Evolutionary conservation across 1,140 invertebrate genomes (phyloP).

Genomic region (Lepidurus packardi): DNA sequence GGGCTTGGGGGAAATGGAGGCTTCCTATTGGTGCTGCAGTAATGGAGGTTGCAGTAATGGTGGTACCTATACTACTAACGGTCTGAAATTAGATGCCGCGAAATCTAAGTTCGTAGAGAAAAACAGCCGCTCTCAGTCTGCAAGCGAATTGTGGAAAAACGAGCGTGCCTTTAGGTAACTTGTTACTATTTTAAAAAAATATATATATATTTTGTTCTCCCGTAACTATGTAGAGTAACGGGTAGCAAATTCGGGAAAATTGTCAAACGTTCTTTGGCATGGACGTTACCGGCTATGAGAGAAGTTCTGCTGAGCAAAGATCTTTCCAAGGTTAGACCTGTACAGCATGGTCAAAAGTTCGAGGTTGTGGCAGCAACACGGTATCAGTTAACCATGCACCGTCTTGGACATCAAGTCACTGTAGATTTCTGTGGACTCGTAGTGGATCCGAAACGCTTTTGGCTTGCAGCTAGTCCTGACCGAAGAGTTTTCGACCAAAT

Average conservation of each 20-base stretch:
- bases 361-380: not conserved
- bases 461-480: not conserved
- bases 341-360: not conserved
- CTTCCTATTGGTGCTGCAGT: not conserved
- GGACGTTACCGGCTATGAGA: constrained; percentile 12
- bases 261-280: not conserved
- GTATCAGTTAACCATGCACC: constrained; percentile 14
- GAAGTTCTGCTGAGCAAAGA: not conserved
- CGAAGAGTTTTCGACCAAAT: not conserved
- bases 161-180: not conserved
- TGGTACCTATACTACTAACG: not conserved
- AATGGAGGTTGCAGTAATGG: not conserved
- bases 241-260: not conserved
- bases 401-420: not conserved
- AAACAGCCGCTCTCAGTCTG: constrained; percentile 24
- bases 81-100: not conserved
- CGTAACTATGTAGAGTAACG: not conserved
- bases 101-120: not conserved
- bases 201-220: not conserved
- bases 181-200: not conserved
- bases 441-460: constrained; percentile 15
- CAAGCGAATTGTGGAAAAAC: not conserved
- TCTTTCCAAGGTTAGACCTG: not conserved
- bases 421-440: constrained; percentile 11
- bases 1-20: constrained; percentile 15